Percentiles rank a stretch among this genome's conserved stretches.
These are phyloP conservation scores for Rhabditophanes sp. DNA, from an alignment of 2,888 invertebrate genomes.

Conservation along the genomic window DNA sequence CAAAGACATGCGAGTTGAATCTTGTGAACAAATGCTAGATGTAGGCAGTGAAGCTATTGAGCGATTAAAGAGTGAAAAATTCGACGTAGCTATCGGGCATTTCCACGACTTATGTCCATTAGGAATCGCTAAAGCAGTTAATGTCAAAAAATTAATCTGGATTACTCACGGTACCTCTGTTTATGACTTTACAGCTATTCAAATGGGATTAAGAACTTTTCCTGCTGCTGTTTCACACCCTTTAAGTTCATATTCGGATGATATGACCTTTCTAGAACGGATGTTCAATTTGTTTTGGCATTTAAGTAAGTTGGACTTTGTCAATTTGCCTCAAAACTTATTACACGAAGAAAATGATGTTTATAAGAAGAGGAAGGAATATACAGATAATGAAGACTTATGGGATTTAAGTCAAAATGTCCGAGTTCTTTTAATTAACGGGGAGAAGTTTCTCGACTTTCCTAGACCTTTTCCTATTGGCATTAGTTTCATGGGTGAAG, in stretches of 20 bases:
- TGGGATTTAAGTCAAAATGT: slow-evolving; percentile 29
- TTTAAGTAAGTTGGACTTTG: slow-evolving; percentile 33
- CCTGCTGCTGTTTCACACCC: slow-evolving; percentile 41
- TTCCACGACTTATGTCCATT: slow-evolving; percentile 41
- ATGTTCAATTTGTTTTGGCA: slow-evolving; percentile 34
- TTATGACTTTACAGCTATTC: slow-evolving; percentile 32
- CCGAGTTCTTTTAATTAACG: slow-evolving; percentile 30
- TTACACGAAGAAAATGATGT: slow-evolving; percentile 34
- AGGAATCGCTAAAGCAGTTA: slow-evolving; percentile 29
- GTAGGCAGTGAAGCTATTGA: slow-evolving; percentile 6
- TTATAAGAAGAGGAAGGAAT: slow-evolving; percentile 14
- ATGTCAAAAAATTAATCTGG: slow-evolving; percentile 20
- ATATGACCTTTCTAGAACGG: slow-evolving; percentile 24
- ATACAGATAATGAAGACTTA: slow-evolving; percentile 16
- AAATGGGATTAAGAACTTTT: slow-evolving; percentile 30
- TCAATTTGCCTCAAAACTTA: slow-evolving; percentile 34
- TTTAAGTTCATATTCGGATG: slow-evolving; percentile 23
- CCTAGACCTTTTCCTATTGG: slow-evolving; percentile 35
- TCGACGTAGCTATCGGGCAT: slow-evolving; percentile 40
- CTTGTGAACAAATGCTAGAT: slow-evolving; percentile 39
- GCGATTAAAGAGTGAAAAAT: slow-evolving; percentile 16
- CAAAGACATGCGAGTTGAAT: slow-evolving; percentile 38
- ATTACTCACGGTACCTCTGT: slow-evolving; percentile 4
- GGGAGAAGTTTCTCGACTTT: slow-evolving; percentile 40
- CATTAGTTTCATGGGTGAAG: slow-evolving; percentile 33